Evolutionary conservation across 1,140 invertebrate species (phyloP).

Genomic region (Drosophila pandora): DNA sequence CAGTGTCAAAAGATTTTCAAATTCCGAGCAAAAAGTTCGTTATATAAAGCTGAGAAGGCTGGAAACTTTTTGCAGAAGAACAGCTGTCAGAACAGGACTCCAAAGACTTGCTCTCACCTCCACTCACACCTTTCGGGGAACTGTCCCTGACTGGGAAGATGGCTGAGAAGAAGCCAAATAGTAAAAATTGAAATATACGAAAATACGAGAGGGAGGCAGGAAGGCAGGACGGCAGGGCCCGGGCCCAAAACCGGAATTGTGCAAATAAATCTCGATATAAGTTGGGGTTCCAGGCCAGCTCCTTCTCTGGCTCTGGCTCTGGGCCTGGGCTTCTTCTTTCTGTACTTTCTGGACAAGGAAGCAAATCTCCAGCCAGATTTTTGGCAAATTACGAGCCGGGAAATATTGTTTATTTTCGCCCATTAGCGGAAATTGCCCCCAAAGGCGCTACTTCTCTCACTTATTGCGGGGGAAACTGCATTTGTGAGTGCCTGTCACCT

Average conservation of each 20-base stretch:
- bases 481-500: slow-evolving; percentile 51
- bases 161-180: slow-evolving; percentile 19
- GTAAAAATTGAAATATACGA: slow-evolving; percentile 72
- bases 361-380: slow-evolving; percentile 59
- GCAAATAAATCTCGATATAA: slow-evolving; percentile 80
- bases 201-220: slow-evolving; percentile 36
- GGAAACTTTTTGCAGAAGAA: slow-evolving; percentile 27
- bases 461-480: slow-evolving; percentile 17
- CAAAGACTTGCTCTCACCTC: slow-evolving; percentile 29
- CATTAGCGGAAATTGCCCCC: slow-evolving; percentile 61
- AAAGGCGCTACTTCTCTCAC: slow-evolving; percentile 28
- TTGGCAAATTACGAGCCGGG: slow-evolving; percentile 60
- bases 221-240: slow-evolving; percentile 5
- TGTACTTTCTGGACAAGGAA: slow-evolving; percentile 51
- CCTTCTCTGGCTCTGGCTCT: background rate
- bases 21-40: background rate
- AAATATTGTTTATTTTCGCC: slow-evolving; percentile 81
- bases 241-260: slow-evolving; percentile 76
- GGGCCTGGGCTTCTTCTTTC: too few relatives aligned
- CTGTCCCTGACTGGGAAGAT: slow-evolving; percentile 10
- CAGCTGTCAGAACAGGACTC: slow-evolving; percentile 54
- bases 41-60: background rate
- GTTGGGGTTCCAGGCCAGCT: slow-evolving; percentile 33
- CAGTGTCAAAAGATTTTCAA: slow-evolving; percentile 70
- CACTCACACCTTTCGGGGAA: slow-evolving; percentile 44